phyloP scores from a whole-genome alignment of 2,888 invertebrate species.

The Automeris io region DNA sequence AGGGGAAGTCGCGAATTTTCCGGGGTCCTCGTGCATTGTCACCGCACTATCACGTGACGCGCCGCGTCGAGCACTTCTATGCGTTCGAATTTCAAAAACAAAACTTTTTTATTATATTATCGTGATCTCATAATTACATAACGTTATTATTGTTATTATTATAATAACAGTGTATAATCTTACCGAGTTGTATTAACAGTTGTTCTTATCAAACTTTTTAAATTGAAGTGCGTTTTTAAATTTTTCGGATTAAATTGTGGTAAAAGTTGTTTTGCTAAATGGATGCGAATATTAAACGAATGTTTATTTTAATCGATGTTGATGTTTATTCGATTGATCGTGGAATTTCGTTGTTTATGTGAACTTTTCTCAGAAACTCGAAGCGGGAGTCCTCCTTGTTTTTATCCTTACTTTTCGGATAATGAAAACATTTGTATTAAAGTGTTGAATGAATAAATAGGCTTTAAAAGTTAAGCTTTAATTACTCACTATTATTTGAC shows the following conservation, averaged over 20 bases:
- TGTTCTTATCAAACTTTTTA: not conserved
- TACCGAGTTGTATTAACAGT: not conserved
- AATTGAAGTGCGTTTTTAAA: not conserved
- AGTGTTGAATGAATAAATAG: conserved; percentile 47
- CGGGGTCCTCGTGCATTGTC: conserved; percentile 51
- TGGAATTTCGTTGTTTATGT: conserved; percentile 56
- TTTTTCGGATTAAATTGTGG: not conserved
- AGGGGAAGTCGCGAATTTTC: conserved; percentile 60
- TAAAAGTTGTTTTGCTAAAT: conserved; percentile 8
- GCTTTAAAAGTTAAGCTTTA: conserved; percentile 29
- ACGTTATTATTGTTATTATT: not conserved
- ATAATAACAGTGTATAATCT: not conserved
- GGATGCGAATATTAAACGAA: conserved; percentile 16
- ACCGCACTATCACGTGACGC: conserved; percentile 65
- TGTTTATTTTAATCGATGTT: conserved; percentile 37
- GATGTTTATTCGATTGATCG: conserved; percentile 48
- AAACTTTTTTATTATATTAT: conserved; percentile 15
- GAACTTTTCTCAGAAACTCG: conserved; percentile 61
- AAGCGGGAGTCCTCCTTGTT: conserved; percentile 64
- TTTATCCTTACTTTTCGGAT: conserved; percentile 37
- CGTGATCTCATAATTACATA: not conserved
- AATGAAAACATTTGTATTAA: conserved; percentile 67
- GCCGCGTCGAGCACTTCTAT: conserved; percentile 63
- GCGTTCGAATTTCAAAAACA: conserved; percentile 44
- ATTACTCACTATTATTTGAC: conserved; percentile 1